Evolutionary conservation across 2,797 vertebrate genomes (phyloP).

Genomic region (Okamejei kenojei): DNA sequence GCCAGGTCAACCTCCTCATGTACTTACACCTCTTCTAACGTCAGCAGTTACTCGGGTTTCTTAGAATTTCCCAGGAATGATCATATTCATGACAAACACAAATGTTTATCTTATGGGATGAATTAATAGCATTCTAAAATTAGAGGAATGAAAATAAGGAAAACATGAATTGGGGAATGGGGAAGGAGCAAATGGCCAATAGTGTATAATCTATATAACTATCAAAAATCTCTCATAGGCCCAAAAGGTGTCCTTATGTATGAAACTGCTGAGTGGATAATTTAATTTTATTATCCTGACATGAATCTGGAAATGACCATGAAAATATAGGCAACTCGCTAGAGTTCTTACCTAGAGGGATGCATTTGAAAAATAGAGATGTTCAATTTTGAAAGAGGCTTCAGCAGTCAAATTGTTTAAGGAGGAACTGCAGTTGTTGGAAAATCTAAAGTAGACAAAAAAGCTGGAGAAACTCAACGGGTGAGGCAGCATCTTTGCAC

Average conservation of each 20-base stretch:
- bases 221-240: not conserved
- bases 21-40: not conserved
- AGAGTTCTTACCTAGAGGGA: not conserved
- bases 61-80: no score
- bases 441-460: no score
- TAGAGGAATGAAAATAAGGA: not conserved
- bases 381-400: not conserved
- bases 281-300: not conserved
- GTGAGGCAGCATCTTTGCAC: no score
- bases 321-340: not conserved
- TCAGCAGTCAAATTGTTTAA: no score
- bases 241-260: not conserved
- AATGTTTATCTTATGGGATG: not conserved
- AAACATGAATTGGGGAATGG: not conserved
- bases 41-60: not conserved
- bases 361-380: not conserved
- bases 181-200: not conserved
- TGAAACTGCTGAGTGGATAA: not conserved
- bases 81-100: not conserved
- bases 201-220: not conserved
- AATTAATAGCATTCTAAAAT: not conserved
- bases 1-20: not conserved
- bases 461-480: no score
- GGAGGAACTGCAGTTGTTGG: no score
- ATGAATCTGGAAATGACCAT: not conserved